Conservation (phyloP, 2,113 vertebrate species). For the Otis tarda region DNA sequence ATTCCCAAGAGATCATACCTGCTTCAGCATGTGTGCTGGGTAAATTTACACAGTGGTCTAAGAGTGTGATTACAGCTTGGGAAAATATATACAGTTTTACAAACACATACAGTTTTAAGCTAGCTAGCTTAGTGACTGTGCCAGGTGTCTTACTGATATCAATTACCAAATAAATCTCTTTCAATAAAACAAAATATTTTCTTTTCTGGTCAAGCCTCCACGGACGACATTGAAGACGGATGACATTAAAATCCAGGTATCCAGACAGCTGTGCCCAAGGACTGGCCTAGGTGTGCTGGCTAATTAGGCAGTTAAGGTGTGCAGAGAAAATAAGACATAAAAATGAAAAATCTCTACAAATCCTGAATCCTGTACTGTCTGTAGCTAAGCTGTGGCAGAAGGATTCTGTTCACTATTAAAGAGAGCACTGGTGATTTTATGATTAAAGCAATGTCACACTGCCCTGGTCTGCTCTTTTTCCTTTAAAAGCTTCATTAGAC, state of each 20-base stretch:
- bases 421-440: neutral
- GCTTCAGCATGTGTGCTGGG: neutral
- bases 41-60: constrained; percentile 19
- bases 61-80: constrained; percentile 1
- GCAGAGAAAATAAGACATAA: neutral
- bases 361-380: neutral
- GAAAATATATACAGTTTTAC: neutral
- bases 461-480: neutral
- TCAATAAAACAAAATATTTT: neutral
- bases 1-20: neutral
- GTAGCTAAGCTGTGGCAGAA: neutral
- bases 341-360: neutral
- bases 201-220: neutral
- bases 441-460: neutral
- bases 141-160: neutral
- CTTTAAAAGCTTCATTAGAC: neutral
- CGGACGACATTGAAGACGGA: neutral
- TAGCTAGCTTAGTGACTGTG: neutral
- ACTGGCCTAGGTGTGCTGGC: neutral
- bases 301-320: neutral
- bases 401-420: neutral
- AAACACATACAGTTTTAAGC: neutral
- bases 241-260: neutral
- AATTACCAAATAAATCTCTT: neutral
- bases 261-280: neutral